phyloP scores from a whole-genome alignment of 2,797 vertebrate species.

The Oryzias sinensis region DNA sequence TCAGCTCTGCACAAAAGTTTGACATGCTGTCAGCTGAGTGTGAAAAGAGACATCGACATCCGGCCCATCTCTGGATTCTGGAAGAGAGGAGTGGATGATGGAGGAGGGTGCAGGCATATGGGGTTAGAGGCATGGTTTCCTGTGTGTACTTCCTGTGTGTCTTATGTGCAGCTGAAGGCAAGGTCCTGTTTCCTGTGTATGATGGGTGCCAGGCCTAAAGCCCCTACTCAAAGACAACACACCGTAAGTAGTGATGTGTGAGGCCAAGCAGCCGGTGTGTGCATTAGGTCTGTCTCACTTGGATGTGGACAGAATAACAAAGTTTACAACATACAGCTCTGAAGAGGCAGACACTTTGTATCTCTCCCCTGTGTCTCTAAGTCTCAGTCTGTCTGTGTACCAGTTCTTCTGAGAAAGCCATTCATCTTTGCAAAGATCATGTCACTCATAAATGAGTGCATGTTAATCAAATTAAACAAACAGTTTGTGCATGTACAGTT shows the following conservation, averaged over 20 bases:
- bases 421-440: conserved; percentile 8
- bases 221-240: conserved; percentile 40
- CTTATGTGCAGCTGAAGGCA: conserved; percentile 69
- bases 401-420: conserved; percentile 3
- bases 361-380: conserved; percentile 6
- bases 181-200: conserved; percentile 76
- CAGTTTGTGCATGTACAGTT: neutral
- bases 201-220: conserved; percentile 74
- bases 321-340: conserved; percentile 45
- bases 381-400: conserved; percentile 14
- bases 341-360: conserved; percentile 17
- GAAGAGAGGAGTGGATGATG: conserved; percentile 44
- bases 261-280: conserved; percentile 46
- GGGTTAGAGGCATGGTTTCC: conserved; percentile 67
- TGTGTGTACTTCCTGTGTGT: conserved; percentile 76
- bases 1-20: conserved; percentile 41
- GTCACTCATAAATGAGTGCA: neutral
- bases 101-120: conserved; percentile 49
- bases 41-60: conserved; percentile 37
- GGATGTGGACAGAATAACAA: conserved; percentile 43
- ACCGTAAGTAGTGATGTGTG: conserved; percentile 25
- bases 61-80: conserved; percentile 41
- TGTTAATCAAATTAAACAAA: neutral
- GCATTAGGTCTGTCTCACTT: conserved; percentile 55
- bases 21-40: conserved; percentile 61